A percentile compares a stretch with the other conserved stretches of the same genome.
These are phyloP conservation scores for Zaprionus nigranus DNA, from an alignment of 1,140 invertebrate genomes.

Conservation along the genomic window DNA sequence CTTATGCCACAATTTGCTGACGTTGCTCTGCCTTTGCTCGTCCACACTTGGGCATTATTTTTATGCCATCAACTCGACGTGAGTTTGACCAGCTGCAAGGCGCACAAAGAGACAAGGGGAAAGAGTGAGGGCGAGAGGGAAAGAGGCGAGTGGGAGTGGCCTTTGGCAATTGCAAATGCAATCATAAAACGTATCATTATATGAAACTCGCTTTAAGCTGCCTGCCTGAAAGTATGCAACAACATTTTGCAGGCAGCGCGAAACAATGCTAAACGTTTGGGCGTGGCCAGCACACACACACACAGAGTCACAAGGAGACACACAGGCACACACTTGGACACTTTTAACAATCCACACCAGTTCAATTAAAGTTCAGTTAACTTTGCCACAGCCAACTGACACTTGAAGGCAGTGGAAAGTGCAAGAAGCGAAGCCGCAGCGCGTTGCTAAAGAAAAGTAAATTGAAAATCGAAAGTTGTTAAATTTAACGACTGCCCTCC, in stretches of 20 bases:
- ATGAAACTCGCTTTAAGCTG: slow-evolving; percentile 60
- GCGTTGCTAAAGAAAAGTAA: slow-evolving; percentile 36
- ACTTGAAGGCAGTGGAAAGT: slow-evolving; percentile 11
- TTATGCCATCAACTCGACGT: slow-evolving; percentile 72
- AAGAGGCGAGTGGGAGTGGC: not conserved
- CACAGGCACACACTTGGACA: not conserved
- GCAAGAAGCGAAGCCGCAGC: not conserved
- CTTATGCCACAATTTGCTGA: slow-evolving; percentile 73
- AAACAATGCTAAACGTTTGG: slow-evolving; percentile 1
- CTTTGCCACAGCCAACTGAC: slow-evolving; percentile 13
- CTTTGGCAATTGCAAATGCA: slow-evolving; percentile 58
- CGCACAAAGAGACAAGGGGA: not conserved
- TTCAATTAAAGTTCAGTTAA: slow-evolving; percentile 60
- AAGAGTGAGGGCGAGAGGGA: not conserved
- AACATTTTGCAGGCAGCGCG: slow-evolving; percentile 18
- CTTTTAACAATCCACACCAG: not conserved
- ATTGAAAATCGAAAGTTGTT: slow-evolving; percentile 77
- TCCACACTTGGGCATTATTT: slow-evolving; percentile 52
- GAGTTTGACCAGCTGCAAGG: slow-evolving; percentile 75
- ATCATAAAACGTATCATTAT: slow-evolving; percentile 82
- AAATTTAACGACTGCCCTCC: slow-evolving; percentile 61
- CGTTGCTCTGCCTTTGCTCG: slow-evolving; percentile 48
- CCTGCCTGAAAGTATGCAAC: slow-evolving; percentile 58
- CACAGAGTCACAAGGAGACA: not conserved
- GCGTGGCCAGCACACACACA: not conserved